A percentile compares a stretch with the other conserved stretches of the same genome.
Evolutionary conservation across 2,797 vertebrate species (phyloP).

Genomic region (Pelochelys cantorii): DNA sequence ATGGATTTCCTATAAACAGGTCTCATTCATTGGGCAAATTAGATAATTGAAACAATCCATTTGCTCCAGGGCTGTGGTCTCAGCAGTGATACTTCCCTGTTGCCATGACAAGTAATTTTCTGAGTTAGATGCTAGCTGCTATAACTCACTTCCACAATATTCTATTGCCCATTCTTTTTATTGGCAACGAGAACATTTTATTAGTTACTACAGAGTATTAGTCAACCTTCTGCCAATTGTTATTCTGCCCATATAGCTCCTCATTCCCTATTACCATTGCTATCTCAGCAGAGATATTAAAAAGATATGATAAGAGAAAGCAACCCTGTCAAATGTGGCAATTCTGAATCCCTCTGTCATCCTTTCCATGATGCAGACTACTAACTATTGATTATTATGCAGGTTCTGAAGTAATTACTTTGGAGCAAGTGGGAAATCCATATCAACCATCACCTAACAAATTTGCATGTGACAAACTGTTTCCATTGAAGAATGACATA

Average conservation of each 20-base stretch:
- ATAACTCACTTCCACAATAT: conserved; percentile 54
- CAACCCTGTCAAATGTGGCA: background rate
- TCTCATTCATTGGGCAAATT: conserved; percentile 79
- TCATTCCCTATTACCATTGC: background rate
- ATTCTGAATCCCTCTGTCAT: background rate
- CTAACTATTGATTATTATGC: conserved; percentile 8
- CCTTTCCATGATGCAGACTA: conserved; percentile 3
- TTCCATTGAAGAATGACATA: background rate
- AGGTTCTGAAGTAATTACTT: conserved; percentile 38
- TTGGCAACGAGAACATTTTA: conserved; percentile 39
- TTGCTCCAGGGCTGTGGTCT: conserved; percentile 70
- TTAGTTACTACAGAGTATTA: conserved; percentile 27
- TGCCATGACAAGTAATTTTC: conserved; percentile 72
- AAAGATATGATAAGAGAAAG: background rate
- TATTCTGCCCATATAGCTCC: conserved; percentile 18
- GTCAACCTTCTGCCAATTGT: background rate
- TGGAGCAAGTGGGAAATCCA: conserved; percentile 29
- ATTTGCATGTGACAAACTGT: background rate
- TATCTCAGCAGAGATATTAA: background rate
- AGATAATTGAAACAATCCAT: conserved; percentile 78
- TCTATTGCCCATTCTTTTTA: conserved; percentile 30
- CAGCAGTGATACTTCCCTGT: conserved; percentile 7
- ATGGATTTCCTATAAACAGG: conserved; percentile 81
- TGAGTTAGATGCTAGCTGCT: conserved; percentile 44
- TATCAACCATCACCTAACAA: background rate